Evolutionary conservation across 2,888 invertebrate genomes (phyloP).

Genomic region (Myopa tessellatipennis): DNA sequence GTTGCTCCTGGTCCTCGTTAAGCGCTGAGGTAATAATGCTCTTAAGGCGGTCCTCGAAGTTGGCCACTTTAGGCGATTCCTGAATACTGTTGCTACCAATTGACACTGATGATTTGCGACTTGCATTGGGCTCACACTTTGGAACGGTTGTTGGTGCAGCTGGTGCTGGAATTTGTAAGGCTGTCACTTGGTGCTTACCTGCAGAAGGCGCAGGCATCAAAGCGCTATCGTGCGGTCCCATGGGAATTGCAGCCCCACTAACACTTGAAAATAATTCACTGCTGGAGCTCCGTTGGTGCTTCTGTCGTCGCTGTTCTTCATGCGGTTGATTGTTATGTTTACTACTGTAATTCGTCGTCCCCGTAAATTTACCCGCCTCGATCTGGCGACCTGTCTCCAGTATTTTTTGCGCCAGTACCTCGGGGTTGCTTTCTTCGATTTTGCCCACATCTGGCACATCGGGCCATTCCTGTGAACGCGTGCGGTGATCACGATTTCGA

Average conservation of each 20-base stretch:
- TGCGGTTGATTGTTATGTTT: conserved; percentile 41
- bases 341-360: conserved; percentile 59
- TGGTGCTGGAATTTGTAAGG: conserved; percentile 24
- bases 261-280: conserved; percentile 1
- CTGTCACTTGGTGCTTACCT: conserved; percentile 2
- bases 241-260: background rate
- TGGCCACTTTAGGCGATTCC: conserved; percentile 86
- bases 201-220: conserved; percentile 65
- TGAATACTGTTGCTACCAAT: conserved; percentile 53
- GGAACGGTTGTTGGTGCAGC: conserved; percentile 46
- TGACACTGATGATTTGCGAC: conserved; percentile 43
- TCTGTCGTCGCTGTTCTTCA: conserved; percentile 36
- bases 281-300: conserved; percentile 29
- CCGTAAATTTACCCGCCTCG: conserved; percentile 80
- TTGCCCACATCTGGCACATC: conserved; percentile 90
- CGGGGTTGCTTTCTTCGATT: conserved; percentile 92
- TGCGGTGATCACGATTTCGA: conserved; percentile 78
- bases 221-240: conserved; percentile 57
- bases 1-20: conserved; percentile 81
- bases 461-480: conserved; percentile 90
- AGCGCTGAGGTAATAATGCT: conserved; percentile 87
- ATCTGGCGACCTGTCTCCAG: conserved; percentile 89
- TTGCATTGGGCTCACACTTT: conserved; percentile 57
- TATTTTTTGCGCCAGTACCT: conserved; percentile 89
- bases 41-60: conserved; percentile 90